Base-by-base conservation (phyloP, 2,113 vertebrate genomes). In the Bubo bubo region DNA sequence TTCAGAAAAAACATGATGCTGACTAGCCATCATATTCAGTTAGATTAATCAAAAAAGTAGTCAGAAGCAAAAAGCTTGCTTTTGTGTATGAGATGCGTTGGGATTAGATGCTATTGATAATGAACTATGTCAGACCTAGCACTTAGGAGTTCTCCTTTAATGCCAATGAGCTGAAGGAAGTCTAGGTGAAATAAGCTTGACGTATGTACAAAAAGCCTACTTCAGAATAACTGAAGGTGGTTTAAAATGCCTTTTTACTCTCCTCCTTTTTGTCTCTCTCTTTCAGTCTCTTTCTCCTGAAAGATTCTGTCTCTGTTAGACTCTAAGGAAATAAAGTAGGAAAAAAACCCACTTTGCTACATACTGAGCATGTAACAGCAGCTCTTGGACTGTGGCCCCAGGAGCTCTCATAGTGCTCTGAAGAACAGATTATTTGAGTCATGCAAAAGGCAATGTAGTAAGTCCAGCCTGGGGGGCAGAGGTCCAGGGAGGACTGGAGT, bases 1-100 rank as follows among this genome's bases (percentile, higher is more conserved):
- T 75, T 45, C 39, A 28, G 32, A 50, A 70, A 52, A 4, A 0
- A 0, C 12, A 0, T 13, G 28, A 14, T 73, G 32, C 37, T 80
- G 67, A 4, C n/a, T 68, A 37, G 16, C 13, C n/a, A 34, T 55
- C 32, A 4, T 24, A 39, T 6, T 41, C 37, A 20, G 27, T 35
- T 52, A 22, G 19, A 45, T 75, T 58, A 35, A 24, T 41, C 68
- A 66, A 28, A 58, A 73, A 60, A 6, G 6, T 4, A 52, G 34
- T 60, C 55, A 62, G 23, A 76, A 60, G n/a, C 20, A 77, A 35
- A 63, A 80, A 20, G 39, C 9, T 91, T 43, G 21, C 12, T 92
- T 80, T 80, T 56, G 24, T 9, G 2, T 34, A 27, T 14, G 50
- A 79, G 39, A 12, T 85, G 34, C 37, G 5, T 30, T 43, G 6